A percentile compares a stretch with the other conserved stretches of the same genome.
Conservation (phyloP, 2,113 vertebrate genomes). For the Periophthalmus modestus region DNA sequence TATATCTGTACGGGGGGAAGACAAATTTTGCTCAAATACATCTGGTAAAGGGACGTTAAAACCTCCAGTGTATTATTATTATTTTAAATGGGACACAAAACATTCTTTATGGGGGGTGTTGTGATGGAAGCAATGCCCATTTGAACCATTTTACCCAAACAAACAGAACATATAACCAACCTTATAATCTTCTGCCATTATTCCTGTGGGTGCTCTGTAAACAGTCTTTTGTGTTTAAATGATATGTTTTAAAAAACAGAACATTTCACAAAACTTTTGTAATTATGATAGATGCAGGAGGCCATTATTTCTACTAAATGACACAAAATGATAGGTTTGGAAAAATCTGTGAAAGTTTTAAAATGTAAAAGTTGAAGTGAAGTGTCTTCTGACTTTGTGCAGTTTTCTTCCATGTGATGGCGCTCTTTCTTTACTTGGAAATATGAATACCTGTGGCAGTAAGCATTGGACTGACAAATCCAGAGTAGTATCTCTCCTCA, state of each 20-base stretch:
- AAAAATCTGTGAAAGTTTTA: background rate
- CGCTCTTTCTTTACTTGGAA: background rate
- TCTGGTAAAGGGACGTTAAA: background rate
- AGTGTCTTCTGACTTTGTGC: background rate
- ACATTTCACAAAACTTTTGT: background rate
- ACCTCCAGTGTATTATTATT: background rate
- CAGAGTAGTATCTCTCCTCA: too few relatives aligned
- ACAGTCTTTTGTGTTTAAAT: background rate
- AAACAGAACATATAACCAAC: background rate
- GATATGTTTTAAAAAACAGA: background rate
- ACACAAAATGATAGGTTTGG: background rate
- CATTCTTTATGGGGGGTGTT: background rate
- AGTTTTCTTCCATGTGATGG: background rate
- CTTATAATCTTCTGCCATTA: background rate
- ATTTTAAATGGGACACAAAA: background rate
- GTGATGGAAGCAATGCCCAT: too few relatives aligned
- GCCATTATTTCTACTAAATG: background rate
- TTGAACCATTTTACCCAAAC: background rate
- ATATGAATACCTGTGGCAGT: background rate
- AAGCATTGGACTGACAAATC: too few relatives aligned
- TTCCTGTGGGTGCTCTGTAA: background rate
- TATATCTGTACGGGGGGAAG: too few relatives aligned
- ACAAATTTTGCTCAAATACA: too few relatives aligned
- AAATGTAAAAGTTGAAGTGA: background rate
- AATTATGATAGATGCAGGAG: background rate